These are phyloP conservation scores for Bombyx huttoni DNA, from an alignment of 2,888 invertebrate genomes.

Conservation along the genomic window DNA sequence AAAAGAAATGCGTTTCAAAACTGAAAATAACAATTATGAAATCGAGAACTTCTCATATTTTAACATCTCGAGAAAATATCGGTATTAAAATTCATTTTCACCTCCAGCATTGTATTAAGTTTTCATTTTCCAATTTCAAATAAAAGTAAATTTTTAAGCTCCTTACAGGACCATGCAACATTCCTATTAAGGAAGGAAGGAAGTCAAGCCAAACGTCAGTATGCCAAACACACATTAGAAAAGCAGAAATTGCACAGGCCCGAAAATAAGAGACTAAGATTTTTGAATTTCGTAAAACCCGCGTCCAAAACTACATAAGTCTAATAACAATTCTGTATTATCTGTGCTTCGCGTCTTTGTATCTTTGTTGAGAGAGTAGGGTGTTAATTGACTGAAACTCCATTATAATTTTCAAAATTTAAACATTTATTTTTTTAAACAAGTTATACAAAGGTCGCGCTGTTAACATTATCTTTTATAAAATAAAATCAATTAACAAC, in stretches of 20 bases:
- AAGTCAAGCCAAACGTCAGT: slow-evolving; percentile 22
- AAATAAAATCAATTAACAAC: slow-evolving; percentile 66
- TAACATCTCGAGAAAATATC: too few species aligned
- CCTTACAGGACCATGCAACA: neutral
- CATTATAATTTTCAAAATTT: slow-evolving; percentile 57
- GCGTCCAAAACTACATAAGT: slow-evolving; percentile 1
- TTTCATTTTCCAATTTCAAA: neutral
- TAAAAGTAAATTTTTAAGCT: neutral
- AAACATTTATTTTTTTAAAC: slow-evolving; percentile 65
- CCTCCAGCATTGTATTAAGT: too few species aligned
- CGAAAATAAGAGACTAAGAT: slow-evolving; percentile 18
- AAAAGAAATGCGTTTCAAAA: too few species aligned
- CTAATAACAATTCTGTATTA: slow-evolving; percentile 3
- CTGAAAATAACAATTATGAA: too few species aligned
- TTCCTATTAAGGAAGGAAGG: neutral
- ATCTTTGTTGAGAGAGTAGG: slow-evolving; percentile 52
- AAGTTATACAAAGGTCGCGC: slow-evolving; percentile 54
- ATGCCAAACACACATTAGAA: slow-evolving; percentile 41
- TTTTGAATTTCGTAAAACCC: slow-evolving; percentile 20
- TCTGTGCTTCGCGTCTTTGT: slow-evolving; percentile 3
- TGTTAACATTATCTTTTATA: slow-evolving; percentile 53
- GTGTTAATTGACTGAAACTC: slow-evolving; percentile 74
- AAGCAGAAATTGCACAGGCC: slow-evolving; percentile 28
- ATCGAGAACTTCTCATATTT: too few species aligned
- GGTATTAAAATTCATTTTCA: too few species aligned